Conservation (phyloP, 2,113 vertebrate genomes). For the Cyphomyrus discorhynchus region DNA sequence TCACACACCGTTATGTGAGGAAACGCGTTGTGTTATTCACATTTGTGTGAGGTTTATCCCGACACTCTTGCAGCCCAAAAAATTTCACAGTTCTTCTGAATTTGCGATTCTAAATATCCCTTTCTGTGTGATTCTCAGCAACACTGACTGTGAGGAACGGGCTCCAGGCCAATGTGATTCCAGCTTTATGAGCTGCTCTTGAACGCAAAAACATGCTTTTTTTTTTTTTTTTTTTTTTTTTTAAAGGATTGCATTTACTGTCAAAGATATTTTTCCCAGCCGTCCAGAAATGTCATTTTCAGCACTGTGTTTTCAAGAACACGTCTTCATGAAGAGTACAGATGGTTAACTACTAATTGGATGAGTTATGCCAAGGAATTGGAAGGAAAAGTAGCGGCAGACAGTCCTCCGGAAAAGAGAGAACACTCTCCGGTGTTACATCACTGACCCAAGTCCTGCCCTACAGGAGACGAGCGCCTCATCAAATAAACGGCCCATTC, state of each 20-base stretch:
- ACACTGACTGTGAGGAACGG: not conserved
- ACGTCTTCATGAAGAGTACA: not conserved
- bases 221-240: not conserved
- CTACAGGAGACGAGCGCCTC: not conserved
- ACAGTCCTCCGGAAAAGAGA: not conserved
- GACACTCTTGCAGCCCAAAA: not conserved
- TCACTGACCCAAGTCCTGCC: not conserved
- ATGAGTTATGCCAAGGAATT: not conserved
- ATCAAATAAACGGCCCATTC: not conserved
- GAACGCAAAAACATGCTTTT: not conserved
- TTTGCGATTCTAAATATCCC: not conserved
- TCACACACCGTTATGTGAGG: not conserved
- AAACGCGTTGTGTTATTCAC: not conserved
- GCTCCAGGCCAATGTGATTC: not conserved
- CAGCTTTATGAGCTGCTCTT: not conserved
- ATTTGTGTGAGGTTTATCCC: not conserved
- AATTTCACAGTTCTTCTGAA: not conserved
- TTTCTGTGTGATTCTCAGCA: not conserved
- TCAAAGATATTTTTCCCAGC: not conserved
- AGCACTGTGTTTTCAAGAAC: not conserved
- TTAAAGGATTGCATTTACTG: not conserved
- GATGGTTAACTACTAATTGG: constrained; percentile 2
- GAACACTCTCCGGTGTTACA: not conserved
- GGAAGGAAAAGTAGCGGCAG: not conserved
- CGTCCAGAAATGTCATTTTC: not conserved